Evolutionary conservation across 2,888 invertebrate genomes (phyloP).

Genomic region (Sesia apiformis): DNA sequence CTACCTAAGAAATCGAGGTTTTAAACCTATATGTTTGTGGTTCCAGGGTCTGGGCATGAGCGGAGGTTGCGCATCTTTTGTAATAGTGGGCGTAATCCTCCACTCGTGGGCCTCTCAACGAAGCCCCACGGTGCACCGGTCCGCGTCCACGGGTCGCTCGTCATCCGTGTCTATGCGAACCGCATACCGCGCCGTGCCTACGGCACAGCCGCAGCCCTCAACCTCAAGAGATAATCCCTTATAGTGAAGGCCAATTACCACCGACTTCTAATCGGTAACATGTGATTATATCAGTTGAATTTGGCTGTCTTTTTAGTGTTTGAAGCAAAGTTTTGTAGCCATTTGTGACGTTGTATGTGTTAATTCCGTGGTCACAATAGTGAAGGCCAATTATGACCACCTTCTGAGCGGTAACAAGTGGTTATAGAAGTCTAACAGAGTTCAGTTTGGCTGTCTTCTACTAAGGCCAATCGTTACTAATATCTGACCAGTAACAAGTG

Average conservation of each 20-base stretch:
- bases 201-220: conserved; percentile 16
- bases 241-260: conserved; percentile 45
- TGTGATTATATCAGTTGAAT: too few relatives aligned
- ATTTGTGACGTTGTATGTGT: too few relatives aligned
- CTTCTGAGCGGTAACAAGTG: too few relatives aligned
- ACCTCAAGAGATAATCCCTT: conserved; percentile 39
- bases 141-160: not conserved
- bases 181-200: conserved; percentile 32
- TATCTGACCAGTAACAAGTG: too few relatives aligned
- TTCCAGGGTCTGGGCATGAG: conserved; percentile 27
- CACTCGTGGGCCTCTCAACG: not conserved
- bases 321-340: too few relatives aligned
- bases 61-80: conserved; percentile 14
- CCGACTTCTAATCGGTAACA: conserved; percentile 21
- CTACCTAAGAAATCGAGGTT: not conserved
- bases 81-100: conserved; percentile 8
- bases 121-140: conserved; percentile 10
- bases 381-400: too few relatives aligned
- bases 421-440: too few relatives aligned
- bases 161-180: conserved; percentile 9
- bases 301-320: too few relatives aligned
- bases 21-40: conserved; percentile 2
- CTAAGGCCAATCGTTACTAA: too few relatives aligned
- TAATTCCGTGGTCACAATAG: too few relatives aligned
- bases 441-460: too few relatives aligned